Evolutionary conservation across 2,888 invertebrate genomes (phyloP), one percentile per base, ranked within the genome.

Genomic region (Leptogaster cylindrica): DNA sequence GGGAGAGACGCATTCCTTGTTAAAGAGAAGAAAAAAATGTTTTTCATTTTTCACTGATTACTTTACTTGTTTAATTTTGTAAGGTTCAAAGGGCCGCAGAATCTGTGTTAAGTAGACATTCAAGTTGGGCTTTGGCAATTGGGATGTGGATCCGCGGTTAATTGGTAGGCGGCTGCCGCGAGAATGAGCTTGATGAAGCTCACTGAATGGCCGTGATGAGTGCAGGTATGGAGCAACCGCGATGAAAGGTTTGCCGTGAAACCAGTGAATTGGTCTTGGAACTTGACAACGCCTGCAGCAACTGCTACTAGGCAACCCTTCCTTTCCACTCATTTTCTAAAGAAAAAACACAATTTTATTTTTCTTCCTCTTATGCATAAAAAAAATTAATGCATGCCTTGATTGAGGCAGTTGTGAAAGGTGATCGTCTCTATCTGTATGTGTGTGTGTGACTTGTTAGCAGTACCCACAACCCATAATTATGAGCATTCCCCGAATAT

Each of bases 91-190:
- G 52, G 52, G 31, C 23, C 52, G 18, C 52, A 52, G 33, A 52
- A 33, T 12, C 31, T 52, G 52, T 52, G 52, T 52, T 52, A 52
- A 52, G 33, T 52, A 31, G 31, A 8, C 10, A 52, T 33, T 52
- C 27, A 16, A 33, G 10, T n/a, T 33, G 18, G 10, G 27, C 12
- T 14, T 16, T 16, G 18, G 36, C 7, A 7, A 36, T 36, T 36
- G 36, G n/a, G 36, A 6, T 36, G 14, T 36, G 36, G 10, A 36
- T 36, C 31, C 16, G 20, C 7, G 18, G 14, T 52, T 52, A 52
- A 52, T 52, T 52, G 52, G 52, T 52, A 52, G 52, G 52, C 52
- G 52, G 52, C 33, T 31, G 2, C 52, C 31, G 33, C 33, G 18
- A 18, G 10, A 52, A 16, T 52, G 18, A 33, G 33, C 52, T 52